Percentiles rank a stretch among this genome's conserved stretches.
phyloP scores from a whole-genome alignment of 2,888 invertebrate genomes.

The Dolichopus griseipennis region DNA sequence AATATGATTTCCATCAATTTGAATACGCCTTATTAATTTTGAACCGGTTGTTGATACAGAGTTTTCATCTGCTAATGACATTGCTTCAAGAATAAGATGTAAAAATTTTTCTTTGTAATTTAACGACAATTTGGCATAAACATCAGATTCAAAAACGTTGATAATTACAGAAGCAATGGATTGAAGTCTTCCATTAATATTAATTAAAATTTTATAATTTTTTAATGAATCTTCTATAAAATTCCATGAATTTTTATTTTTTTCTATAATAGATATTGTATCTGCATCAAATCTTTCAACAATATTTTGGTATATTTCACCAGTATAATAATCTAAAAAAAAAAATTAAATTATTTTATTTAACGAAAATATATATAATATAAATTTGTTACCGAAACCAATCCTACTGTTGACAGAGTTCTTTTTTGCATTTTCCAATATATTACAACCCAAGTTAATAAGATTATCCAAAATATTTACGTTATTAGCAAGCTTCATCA shows the following conservation, averaged over 20 bases:
- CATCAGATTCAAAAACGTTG: constrained; percentile 29
- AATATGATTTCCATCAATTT: constrained; percentile 54
- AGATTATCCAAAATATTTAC: constrained; percentile 15
- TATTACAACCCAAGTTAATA: background rate
- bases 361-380: background rate
- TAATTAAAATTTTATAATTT: constrained; percentile 42
- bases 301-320: constrained; percentile 48
- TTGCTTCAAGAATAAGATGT: constrained; percentile 48
- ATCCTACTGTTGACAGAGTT: background rate
- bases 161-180: constrained; percentile 36
- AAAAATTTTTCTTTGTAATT: constrained; percentile 46
- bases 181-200: constrained; percentile 28
- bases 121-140: constrained; percentile 44
- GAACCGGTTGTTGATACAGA: constrained; percentile 52
- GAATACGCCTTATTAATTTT: constrained; percentile 57
- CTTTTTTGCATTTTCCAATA: background rate
- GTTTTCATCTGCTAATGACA: constrained; percentile 52
- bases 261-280: constrained; percentile 39
- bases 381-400: background rate
- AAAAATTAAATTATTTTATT: constrained; percentile 10
- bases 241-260: constrained; percentile 48
- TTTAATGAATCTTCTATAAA: constrained; percentile 50
- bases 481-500: constrained; percentile 23
- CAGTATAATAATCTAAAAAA: constrained; percentile 46
- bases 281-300: constrained; percentile 49